Evolutionary conservation across 2,888 invertebrate genomes (phyloP).

Genomic region (Spicauda simplicius): DNA sequence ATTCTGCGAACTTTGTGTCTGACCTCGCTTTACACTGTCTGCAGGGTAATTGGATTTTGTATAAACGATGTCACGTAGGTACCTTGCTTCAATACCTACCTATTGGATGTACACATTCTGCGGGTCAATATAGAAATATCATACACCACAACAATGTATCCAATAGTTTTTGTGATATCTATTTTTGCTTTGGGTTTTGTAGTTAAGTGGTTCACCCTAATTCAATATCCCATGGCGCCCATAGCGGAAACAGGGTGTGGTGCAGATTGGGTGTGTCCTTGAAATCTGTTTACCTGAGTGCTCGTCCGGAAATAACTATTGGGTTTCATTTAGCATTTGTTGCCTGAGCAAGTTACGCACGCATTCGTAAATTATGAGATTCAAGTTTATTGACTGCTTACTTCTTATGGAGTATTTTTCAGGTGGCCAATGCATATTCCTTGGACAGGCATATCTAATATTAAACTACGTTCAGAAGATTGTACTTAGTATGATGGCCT

Average conservation of each 20-base stretch:
- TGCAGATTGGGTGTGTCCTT: constrained; percentile 78
- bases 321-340: constrained; percentile 12
- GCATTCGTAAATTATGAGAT: background rate
- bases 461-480: too few relatives aligned
- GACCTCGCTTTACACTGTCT: constrained; percentile 52
- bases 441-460: too few relatives aligned
- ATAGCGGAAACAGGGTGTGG: constrained; percentile 71
- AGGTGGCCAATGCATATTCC: too few relatives aligned
- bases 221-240: constrained; percentile 46
- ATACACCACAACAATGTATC: background rate
- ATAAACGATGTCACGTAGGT: constrained; percentile 27
- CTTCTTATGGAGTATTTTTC: background rate
- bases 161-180: constrained; percentile 10
- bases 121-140: constrained; percentile 12
- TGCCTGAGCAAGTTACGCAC: constrained; percentile 1
- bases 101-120: background rate
- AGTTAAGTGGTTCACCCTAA: constrained; percentile 57
- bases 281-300: constrained; percentile 61
- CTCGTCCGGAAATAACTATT: constrained; percentile 66
- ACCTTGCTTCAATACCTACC: constrained; percentile 3
- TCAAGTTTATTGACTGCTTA: background rate
- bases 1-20: constrained; percentile 59
- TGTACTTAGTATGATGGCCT: too few relatives aligned
- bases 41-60: constrained; percentile 27
- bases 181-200: constrained; percentile 34